Evolutionary conservation across 2,888 invertebrate genomes (phyloP).

Genomic region (Ctena decussata): DNA sequence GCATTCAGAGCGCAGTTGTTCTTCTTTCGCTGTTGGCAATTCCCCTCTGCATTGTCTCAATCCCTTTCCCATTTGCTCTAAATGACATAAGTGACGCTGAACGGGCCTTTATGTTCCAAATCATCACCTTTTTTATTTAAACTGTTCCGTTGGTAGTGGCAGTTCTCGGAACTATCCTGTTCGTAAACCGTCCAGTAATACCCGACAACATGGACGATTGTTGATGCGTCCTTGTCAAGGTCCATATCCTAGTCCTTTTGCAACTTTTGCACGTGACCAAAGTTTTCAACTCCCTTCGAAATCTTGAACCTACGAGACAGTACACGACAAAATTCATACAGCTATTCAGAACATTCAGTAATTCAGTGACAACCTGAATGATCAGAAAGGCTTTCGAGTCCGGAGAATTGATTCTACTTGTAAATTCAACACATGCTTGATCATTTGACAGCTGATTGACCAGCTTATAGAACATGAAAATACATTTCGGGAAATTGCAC

Average conservation of each 20-base stretch:
- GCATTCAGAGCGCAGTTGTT: too few relatives aligned
- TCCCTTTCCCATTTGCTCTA: background rate
- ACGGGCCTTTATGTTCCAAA: background rate
- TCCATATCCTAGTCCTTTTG: background rate
- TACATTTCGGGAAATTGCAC: constrained; percentile 71
- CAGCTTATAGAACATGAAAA: constrained; percentile 65
- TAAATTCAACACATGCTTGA: constrained; percentile 52
- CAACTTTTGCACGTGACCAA: constrained; percentile 47
- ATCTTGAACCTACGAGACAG: constrained; percentile 70
- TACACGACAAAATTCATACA: constrained; percentile 72
- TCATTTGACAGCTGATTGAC: constrained; percentile 57
- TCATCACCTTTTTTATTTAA: background rate
- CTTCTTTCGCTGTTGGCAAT: too few relatives aligned
- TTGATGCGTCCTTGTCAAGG: background rate
- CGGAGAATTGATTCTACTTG: constrained; percentile 46
- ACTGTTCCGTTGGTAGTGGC: background rate
- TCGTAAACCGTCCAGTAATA: background rate
- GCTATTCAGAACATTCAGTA: constrained; percentile 73
- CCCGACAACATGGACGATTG: background rate
- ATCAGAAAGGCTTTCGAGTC: constrained; percentile 51
- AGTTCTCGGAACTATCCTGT: background rate
- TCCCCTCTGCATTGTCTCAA: too few relatives aligned
- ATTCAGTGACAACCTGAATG: constrained; percentile 56
- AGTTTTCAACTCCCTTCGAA: constrained; percentile 64
- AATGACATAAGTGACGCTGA: background rate